Percentiles rank a stretch among this genome's conserved stretches.
Evolutionary conservation across 2,797 vertebrate genomes (phyloP).

Genomic region (Toxotes lorentzi): DNA sequence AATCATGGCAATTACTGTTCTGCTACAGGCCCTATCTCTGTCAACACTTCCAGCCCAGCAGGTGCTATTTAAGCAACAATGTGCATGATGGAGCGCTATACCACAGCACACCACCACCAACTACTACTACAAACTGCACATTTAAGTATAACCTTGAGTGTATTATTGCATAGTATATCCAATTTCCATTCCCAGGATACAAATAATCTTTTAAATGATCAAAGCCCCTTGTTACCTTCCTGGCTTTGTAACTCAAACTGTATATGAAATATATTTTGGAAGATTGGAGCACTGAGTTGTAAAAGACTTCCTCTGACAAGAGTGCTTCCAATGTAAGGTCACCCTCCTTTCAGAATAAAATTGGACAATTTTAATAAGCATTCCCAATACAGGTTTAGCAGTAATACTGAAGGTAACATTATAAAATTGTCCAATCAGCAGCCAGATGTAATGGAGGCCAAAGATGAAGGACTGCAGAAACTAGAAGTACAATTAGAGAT

Average conservation of each 20-base stretch:
- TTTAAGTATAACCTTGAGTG: neutral
- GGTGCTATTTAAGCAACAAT: neutral
- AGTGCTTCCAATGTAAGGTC: constrained; percentile 5
- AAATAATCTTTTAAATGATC: neutral
- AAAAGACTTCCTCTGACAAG: constrained; percentile 11
- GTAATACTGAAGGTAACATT: constrained; percentile 30
- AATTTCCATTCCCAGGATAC: neutral
- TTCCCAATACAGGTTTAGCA: constrained; percentile 24
- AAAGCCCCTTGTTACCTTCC: neutral
- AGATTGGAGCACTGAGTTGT: neutral
- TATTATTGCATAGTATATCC: too few species aligned
- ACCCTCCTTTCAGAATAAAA: constrained; percentile 41
- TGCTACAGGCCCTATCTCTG: neutral
- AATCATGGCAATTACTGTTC: neutral
- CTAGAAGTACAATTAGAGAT: neutral
- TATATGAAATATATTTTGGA: neutral
- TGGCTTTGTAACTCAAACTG: neutral
- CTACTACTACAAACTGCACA: too few species aligned
- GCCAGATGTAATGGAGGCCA: constrained; percentile 35
- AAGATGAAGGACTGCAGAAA: constrained; percentile 43
- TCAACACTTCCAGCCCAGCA: neutral
- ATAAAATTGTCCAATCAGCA: constrained; percentile 47
- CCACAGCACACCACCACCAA: neutral
- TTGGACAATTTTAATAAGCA: constrained; percentile 25
- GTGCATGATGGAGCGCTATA: neutral